These are phyloP conservation scores for Myoxocephalus aenaeus DNA, from an alignment of 2,797 vertebrate species.

Conservation along the genomic window DNA sequence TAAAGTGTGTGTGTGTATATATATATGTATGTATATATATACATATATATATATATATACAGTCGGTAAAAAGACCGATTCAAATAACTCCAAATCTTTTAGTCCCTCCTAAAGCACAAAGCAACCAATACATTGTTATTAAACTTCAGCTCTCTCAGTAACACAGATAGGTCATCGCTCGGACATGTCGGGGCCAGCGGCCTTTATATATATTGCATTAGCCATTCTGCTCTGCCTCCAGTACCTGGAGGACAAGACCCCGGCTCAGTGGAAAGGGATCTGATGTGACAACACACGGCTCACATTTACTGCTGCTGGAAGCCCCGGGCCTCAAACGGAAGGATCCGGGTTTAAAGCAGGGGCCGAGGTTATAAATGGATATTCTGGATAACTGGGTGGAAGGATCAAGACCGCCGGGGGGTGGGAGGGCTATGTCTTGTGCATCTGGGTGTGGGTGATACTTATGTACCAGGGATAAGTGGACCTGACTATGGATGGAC, in stretches of 20 bases:
- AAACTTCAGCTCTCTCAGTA: slow-evolving; percentile 51
- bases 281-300: slow-evolving; percentile 54
- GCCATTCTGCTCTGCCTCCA: slow-evolving; percentile 44
- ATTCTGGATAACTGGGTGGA: slow-evolving; percentile 25
- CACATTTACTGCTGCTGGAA: slow-evolving; percentile 36
- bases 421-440: slow-evolving; percentile 8
- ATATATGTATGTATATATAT: too few relatives aligned
- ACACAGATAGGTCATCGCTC: slow-evolving; percentile 41
- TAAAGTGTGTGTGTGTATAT: neutral
- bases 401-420: slow-evolving; percentile 19
- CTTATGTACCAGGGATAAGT: slow-evolving; percentile 16
- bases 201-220: slow-evolving; percentile 51
- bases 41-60: neutral
- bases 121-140: slow-evolving; percentile 41
- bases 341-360: slow-evolving; percentile 21
- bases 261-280: slow-evolving; percentile 36
- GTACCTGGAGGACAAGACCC: slow-evolving; percentile 46
- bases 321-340: slow-evolving; percentile 23
- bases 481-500: slow-evolving; percentile 34
- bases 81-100: neutral
- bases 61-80: neutral
- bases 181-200: slow-evolving; percentile 18
- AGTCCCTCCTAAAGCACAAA: slow-evolving; percentile 7
- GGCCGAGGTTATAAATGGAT: slow-evolving; percentile 34
- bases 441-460: slow-evolving; percentile 1